Evolutionary conservation across 2,888 invertebrate genomes (phyloP).

Genomic region (Pachycephus smyrnensis): DNA sequence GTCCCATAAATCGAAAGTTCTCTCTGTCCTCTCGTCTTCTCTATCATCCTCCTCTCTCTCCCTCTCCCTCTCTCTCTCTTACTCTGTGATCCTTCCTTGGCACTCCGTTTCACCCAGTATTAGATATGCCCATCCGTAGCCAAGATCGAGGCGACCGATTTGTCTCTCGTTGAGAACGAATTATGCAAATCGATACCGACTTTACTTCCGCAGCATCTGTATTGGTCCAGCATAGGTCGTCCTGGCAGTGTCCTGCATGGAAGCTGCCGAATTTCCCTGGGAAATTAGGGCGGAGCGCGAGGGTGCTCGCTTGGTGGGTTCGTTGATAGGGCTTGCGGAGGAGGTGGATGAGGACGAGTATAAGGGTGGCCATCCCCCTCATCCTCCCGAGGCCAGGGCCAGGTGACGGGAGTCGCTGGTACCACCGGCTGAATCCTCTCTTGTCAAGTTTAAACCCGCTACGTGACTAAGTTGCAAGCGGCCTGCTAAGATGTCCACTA

Average conservation of each 20-base stretch:
- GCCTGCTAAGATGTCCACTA: constrained; percentile 67
- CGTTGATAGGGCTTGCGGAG: neutral
- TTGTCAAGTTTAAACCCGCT: constrained; percentile 66
- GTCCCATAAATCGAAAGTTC: constrained; percentile 66
- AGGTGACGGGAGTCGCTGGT: constrained; percentile 35
- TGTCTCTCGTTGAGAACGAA: constrained; percentile 44
- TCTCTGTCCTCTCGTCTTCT: constrained; percentile 31
- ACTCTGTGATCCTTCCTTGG: neutral
- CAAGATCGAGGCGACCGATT: constrained; percentile 53
- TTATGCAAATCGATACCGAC: constrained; percentile 40
- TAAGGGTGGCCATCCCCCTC: constrained; percentile 8
- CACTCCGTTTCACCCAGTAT: neutral
- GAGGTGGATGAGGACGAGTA: constrained; percentile 9
- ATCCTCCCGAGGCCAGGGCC: constrained; percentile 20
- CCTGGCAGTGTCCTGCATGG: neutral
- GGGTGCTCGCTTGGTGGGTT: neutral
- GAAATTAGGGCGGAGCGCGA: constrained; percentile 4
- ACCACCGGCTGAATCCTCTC: constrained; percentile 51
- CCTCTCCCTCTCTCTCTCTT: too few species aligned
- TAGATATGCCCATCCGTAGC: constrained; percentile 41
- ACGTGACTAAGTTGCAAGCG: constrained; percentile 67
- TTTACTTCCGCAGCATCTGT: neutral
- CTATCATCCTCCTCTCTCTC: neutral
- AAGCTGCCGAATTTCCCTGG: neutral
- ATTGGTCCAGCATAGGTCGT: neutral